These are phyloP conservation scores for Bovichtus diacanthus DNA, from an alignment of 2,797 vertebrate genomes.

Conservation along the genomic window DNA sequence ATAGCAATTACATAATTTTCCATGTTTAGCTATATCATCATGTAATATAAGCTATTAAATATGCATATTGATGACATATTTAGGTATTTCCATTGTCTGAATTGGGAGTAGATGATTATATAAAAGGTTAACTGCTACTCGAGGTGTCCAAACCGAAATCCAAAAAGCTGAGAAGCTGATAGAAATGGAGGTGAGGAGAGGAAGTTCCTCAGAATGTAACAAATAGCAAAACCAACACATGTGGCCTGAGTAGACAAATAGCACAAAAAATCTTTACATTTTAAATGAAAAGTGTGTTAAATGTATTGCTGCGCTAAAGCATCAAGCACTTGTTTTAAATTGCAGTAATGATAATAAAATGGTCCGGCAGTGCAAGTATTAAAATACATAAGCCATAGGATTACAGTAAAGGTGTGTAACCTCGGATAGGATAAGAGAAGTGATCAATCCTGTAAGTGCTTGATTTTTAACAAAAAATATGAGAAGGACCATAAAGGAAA, in stretches of 20 bases:
- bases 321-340: constrained; percentile 23
- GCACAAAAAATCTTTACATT: neutral
- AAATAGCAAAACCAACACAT: neutral
- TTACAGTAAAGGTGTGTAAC: constrained; percentile 41
- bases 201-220: neutral
- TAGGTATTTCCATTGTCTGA: constrained; percentile 4
- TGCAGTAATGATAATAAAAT: constrained; percentile 29
- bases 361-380: neutral
- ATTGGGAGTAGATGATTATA: neutral
- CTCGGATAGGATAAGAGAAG: constrained; percentile 28
- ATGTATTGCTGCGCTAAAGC: neutral
- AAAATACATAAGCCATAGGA: constrained; percentile 20
- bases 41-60: constrained; percentile 12
- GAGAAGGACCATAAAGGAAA: constrained; percentile 57
- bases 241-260: neutral
- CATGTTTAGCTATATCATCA: neutral
- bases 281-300: neutral
- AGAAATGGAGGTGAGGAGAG: neutral
- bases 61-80: constrained; percentile 11
- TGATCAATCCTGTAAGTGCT: constrained; percentile 67
- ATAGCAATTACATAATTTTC: neutral
- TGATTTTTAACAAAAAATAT: constrained; percentile 71
- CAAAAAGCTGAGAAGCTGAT: neutral
- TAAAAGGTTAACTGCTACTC: neutral
- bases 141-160: neutral